Conservation (phyloP, 2,888 invertebrate genomes). For the Blomia tropicalis region DNA sequence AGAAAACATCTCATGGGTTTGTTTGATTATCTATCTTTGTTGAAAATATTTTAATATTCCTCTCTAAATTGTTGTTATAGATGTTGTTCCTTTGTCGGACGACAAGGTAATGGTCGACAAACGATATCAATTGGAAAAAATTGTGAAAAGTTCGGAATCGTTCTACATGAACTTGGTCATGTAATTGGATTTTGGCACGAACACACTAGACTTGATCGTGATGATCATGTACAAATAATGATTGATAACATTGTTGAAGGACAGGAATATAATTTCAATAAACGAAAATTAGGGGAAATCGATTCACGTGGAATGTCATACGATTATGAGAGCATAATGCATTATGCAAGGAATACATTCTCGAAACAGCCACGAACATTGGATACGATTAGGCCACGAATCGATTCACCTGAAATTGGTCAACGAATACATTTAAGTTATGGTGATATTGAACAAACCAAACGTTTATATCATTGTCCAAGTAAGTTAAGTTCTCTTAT, state of each 20-base stretch:
- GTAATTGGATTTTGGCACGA: slow-evolving; percentile 86
- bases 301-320: slow-evolving; percentile 86
- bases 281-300: slow-evolving; percentile 72
- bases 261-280: slow-evolving; percentile 98
- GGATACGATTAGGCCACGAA: slow-evolving; percentile 79
- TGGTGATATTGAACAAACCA: slow-evolving; percentile 92
- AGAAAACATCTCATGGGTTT: slow-evolving; percentile 39
- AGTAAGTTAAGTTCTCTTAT: too few species aligned
- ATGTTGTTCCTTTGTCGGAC: slow-evolving; percentile 96
- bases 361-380: slow-evolving; percentile 76
- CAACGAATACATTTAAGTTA: slow-evolving; percentile 77
- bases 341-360: slow-evolving; percentile 94
- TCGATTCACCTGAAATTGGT: slow-evolving; percentile 81
- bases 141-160: slow-evolving; percentile 50
- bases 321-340: slow-evolving; percentile 97
- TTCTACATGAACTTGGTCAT: slow-evolving; percentile 80
- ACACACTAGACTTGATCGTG: slow-evolving; percentile 89
- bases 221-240: slow-evolving; percentile 87
- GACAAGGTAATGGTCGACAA: slow-evolving; percentile 83
- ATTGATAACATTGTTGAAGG: slow-evolving; percentile 94
- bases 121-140: slow-evolving; percentile 47
- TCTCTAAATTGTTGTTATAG: too few species aligned
- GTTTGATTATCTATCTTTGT: too few species aligned
- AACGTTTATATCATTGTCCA: slow-evolving; percentile 83
- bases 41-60: too few species aligned